These are phyloP conservation scores for Drosophila melanocephala DNA, from an alignment of 2,888 invertebrate genomes.

Conservation along the genomic window DNA sequence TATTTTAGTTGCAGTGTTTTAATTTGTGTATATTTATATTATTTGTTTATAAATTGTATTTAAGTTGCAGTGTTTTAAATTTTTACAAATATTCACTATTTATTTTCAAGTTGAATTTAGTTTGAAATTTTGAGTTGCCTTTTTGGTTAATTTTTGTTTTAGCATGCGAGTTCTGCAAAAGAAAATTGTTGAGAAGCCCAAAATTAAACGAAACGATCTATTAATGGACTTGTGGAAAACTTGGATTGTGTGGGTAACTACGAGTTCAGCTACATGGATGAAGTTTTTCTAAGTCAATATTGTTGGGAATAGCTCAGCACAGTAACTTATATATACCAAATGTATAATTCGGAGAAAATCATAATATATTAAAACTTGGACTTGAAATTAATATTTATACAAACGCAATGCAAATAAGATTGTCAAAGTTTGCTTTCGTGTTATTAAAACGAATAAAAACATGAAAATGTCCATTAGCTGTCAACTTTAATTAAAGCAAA, in stretches of 20 bases:
- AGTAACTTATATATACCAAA: conserved; percentile 12
- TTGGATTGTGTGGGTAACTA: conserved; percentile 8
- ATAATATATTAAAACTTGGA: not conserved
- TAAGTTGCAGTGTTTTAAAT: conserved; percentile 41
- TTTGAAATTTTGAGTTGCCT: conserved; percentile 64
- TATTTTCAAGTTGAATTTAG: conserved; percentile 59
- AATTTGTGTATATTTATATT: conserved; percentile 35
- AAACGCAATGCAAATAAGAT: conserved; percentile 7
- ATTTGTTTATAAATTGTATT: conserved; percentile 42
- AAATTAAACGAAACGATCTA: conserved; percentile 74
- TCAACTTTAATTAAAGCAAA: conserved; percentile 70
- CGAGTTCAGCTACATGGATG: conserved; percentile 26
- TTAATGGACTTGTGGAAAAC: conserved; percentile 33
- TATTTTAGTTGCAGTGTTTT: conserved; percentile 46
- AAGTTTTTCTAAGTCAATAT: not conserved
- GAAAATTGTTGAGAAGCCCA: conserved; percentile 76
- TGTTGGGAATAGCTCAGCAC: conserved; percentile 17
- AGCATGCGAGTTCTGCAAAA: conserved; percentile 81
- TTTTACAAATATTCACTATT: conserved; percentile 67
- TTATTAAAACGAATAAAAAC: conserved; percentile 9
- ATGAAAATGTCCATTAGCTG: not conserved
- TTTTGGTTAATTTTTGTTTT: conserved; percentile 54
- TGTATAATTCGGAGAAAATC: not conserved
- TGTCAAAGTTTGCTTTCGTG: conserved; percentile 1
- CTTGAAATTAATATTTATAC: not conserved